Base-by-base conservation (phyloP, 2,113 vertebrate genomes). In the Brienomyrus brachyistius region DNA sequence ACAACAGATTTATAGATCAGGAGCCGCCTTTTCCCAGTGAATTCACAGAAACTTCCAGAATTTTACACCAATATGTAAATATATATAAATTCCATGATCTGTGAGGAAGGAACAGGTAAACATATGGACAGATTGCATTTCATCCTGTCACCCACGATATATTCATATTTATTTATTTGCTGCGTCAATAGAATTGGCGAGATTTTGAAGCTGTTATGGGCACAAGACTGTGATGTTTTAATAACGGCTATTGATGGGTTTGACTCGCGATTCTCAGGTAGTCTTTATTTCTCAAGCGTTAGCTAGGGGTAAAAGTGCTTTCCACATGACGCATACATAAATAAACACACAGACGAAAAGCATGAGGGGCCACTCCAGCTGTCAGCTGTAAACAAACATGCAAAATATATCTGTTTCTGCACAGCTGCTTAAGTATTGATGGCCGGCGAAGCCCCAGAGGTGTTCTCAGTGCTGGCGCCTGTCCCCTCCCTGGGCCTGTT, bases 381-480 rank as follows among this genome's bases (percentile, higher is more conserved):
- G 43, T 84, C 43, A 84, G 43, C 45, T n/a, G 40, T 84, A 84
- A 84, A 80, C 74, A 80, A 80, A 80, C 74, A 80, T 80, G 74
- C 74, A 80, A 40, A 80, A 80, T 80, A 80, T 80, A 84, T 48
- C 82, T 84, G 82, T 84, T 84, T 84, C 82, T 43, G 8, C 21
- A 23, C 82, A 80, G 15, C 74, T 80, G 74, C 74, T 80, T 80
- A 80, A 43, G 74, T 80, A 80, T 80, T 80, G 74, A 80, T 80
- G 74, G 91, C 88, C 89, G 59, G 54, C 31, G 82, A 56, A 31
- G 88, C 82, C 87, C 74, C 31, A 59, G 52, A 74, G 82, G 88
- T 62, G 35, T 45, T 66, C 47, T 54, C 86, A 87, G 70, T 54
- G 70, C 89, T 51, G 70, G 50, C 21, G 70, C 54, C 82, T 89